Base-by-base conservation (phyloP, 2,797 vertebrate species). In the Sebastiscus albofasciatus region DNA sequence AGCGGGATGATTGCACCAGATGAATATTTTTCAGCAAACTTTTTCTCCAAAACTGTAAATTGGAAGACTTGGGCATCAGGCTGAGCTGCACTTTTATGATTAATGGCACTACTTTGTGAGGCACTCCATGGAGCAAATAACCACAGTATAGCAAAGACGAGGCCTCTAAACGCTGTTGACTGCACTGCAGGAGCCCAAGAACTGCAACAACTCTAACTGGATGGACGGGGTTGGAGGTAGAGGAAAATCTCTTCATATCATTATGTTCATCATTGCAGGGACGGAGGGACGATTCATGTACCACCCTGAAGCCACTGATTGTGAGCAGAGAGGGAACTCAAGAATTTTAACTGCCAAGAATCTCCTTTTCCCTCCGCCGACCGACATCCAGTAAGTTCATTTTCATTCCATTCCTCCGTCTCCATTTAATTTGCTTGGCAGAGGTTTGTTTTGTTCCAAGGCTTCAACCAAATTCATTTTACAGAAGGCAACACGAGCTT, bases 21-120 rank as follows among this genome's bases (percentile, higher is more conserved):
- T 70, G 66, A 70, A 67, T 81, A 79, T 75, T 56, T 85, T 77
- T 72, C 56, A 67, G 56, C 29, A 72, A 87, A 84, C 56, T 55
- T 84, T 71, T 73, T 59, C 69, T 76, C 49, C 12, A 10, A 10
- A 67, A 58, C 56, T 79, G 62, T 85, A 80, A 85, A 87, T 84
- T 81, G 46, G 52, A 75, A 26, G 58, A 67, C 33, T 61, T 18
- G 46, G 69, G 33, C 73, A 27, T 59, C 61, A 24, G 79, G 36
- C 73, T 58, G 62, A 78, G 85, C 83, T 81, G 78, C 80, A 74
- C 76, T 79, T 78, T 67, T 42, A 39, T 88, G 88, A 92, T 89
- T 84, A 92, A 93, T 89, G 89, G 67, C 78, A 12, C 46, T 69
- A 33, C 75, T 90, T 76, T 77, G 64, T 22, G 82, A 87, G 76